Evolutionary conservation across 2,797 vertebrate genomes (phyloP).

Genomic region (Falco cherrug): DNA sequence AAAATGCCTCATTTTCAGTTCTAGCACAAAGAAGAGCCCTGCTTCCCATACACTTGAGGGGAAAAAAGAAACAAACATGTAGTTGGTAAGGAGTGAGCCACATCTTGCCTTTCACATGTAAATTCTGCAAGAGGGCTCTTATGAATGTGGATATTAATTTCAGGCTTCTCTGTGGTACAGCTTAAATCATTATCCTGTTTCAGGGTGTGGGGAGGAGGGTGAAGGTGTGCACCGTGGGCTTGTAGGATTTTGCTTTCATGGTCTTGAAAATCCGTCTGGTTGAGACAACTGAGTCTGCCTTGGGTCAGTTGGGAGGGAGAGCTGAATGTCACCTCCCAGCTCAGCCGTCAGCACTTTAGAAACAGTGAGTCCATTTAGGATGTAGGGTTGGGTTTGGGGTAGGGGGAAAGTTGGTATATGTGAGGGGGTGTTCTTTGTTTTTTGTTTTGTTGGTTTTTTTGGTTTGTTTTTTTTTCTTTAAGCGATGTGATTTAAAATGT

Average conservation of each 20-base stretch:
- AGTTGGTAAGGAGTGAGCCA: not conserved
- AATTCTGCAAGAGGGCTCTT: not conserved
- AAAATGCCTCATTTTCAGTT: not conserved
- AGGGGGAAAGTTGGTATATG: accelerated
- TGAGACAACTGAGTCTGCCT: not conserved
- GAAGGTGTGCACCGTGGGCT: accelerated
- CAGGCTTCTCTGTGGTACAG: not conserved
- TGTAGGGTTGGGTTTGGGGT: not conserved
- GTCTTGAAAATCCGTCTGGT: not conserved
- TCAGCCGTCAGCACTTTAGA: not conserved
- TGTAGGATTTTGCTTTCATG: not conserved
- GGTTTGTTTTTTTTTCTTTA: not conserved
- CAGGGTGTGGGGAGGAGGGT: not conserved
- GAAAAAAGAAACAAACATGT: not conserved
- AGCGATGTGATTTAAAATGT: not conserved
- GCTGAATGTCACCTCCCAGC: not conserved
- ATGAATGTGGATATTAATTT: not conserved
- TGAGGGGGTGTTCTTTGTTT: not conserved
- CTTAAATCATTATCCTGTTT: not conserved
- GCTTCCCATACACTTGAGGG: not conserved
- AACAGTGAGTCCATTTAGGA: not conserved
- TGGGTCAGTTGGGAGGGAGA: not conserved
- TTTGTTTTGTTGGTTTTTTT: not conserved
- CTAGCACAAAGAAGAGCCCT: not conserved
- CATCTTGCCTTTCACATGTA: not conserved